Evolutionary conservation across 23 tunicate species (phyloP).

Genomic region (Halocynthia roretzi): DNA sequence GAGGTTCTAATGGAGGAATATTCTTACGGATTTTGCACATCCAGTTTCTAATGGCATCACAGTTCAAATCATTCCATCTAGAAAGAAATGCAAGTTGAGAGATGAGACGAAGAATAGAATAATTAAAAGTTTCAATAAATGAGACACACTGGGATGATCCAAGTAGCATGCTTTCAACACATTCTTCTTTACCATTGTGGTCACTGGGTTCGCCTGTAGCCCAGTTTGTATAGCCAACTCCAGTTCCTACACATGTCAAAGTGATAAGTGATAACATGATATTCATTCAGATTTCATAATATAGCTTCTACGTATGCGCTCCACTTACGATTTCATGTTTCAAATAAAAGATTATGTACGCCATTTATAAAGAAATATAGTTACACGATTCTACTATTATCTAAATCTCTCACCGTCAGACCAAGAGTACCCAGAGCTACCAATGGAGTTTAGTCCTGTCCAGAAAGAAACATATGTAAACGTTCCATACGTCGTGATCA

Average conservation of each 20-base stretch:
- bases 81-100: neutral
- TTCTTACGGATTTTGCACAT: constrained; percentile 72
- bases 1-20: constrained; percentile 30
- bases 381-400: neutral
- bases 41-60: constrained; percentile 56
- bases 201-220: constrained; percentile 67
- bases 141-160: constrained; percentile 46
- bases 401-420: constrained; percentile 50
- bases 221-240: constrained; percentile 65
- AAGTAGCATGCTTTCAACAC: constrained; percentile 68
- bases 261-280: too few species aligned
- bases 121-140: neutral
- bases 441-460: constrained; percentile 70
- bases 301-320: too few species aligned
- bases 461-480: constrained; percentile 66
- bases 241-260: constrained; percentile 27
- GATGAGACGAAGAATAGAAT: neutral
- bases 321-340: too few species aligned
- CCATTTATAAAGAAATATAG: too few species aligned
- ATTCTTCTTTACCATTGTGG: constrained; percentile 54
- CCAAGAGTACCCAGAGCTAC: constrained; percentile 64
- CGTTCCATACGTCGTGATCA: constrained; percentile 25
- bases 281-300: too few species aligned
- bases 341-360: too few species aligned
- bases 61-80: constrained; percentile 86